phyloP scores from a whole-genome alignment of 2,113 vertebrate genomes.

The Archocentrus centrarchus region DNA sequence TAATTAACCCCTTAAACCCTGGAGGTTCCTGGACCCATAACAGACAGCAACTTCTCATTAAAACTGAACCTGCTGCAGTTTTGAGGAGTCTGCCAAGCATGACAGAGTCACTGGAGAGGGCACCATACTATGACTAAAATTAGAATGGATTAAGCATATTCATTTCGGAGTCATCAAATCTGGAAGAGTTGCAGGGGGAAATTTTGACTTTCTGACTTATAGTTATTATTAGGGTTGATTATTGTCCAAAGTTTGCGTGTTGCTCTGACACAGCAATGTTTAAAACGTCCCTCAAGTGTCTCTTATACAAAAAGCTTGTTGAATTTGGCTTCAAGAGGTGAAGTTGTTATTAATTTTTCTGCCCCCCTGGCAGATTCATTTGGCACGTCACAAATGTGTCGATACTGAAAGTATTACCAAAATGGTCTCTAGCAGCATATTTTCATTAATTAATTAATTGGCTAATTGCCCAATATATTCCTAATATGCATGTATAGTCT shows the following conservation, averaged over 20 bases:
- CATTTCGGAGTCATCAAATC: not conserved
- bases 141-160: not conserved
- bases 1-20: slow-evolving; percentile 11
- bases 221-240: not conserved
- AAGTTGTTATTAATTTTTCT: not conserved
- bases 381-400: not conserved
- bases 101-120: not conserved
- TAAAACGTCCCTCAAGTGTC: not conserved
- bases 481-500: no score
- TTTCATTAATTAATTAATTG: no score
- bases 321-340: not conserved
- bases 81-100: not conserved
- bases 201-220: not conserved
- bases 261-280: not conserved
- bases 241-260: not conserved
- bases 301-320: not conserved
- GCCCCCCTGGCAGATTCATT: not conserved
- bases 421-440: no score
- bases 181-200: not conserved
- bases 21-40: not conserved
- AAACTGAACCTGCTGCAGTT: not conserved
- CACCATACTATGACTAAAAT: not conserved
- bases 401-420: not conserved
- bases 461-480: no score
- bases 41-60: not conserved